Evolutionary conservation across 2,113 vertebrate genomes (phyloP), one percentile per base, ranked within the genome.

Genomic region (Nesoenas mayeri): DNA sequence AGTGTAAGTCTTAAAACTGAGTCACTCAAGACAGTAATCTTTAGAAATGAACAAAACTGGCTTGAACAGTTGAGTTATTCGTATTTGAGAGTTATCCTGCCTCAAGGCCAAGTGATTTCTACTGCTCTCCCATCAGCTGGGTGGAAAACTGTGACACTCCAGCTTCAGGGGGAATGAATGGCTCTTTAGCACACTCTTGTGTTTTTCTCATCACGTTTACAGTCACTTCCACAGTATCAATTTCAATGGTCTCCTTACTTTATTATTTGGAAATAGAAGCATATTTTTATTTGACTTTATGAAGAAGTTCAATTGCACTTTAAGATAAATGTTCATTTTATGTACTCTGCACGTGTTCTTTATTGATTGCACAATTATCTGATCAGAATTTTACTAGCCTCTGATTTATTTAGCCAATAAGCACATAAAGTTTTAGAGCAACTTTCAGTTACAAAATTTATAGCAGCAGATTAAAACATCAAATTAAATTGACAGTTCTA

Each of bases 261-360:
- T 42, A 51, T 47, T 48, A 71, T 7, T 3, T 44, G 17, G 31
- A 84, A 77, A 57, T 9, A 62, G 73, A 53, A 38, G 6, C 26
- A 62, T 2, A 8, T 48, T n/a, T 86, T 66, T 31, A 22, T 62
- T 75, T 79, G 56, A 7, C 36, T 64, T 79, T 10, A 65, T 22
- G 14, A 53, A n/a, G 22, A 84, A 84, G 10, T 38, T 71, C 26
- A 87, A 12, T 34, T 21, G 6, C 1, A 4, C 19, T 66, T 57
- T 12, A 75, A 61, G 32, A 51, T 15, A 7, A 84, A 47, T 8
- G 24, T 24, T 77, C 13, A 51, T 51, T 32, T 65, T 79, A 44
- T 48, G 21, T 26, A 21, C 20, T 40, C 29, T 19, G 5, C 14
- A 40, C 2, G 4, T 1, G 0, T 19, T 28, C 32, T 53, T 53